These are phyloP conservation scores for Platysteira castanea DNA, from an alignment of 2,113 vertebrate species.

Conservation along the genomic window DNA sequence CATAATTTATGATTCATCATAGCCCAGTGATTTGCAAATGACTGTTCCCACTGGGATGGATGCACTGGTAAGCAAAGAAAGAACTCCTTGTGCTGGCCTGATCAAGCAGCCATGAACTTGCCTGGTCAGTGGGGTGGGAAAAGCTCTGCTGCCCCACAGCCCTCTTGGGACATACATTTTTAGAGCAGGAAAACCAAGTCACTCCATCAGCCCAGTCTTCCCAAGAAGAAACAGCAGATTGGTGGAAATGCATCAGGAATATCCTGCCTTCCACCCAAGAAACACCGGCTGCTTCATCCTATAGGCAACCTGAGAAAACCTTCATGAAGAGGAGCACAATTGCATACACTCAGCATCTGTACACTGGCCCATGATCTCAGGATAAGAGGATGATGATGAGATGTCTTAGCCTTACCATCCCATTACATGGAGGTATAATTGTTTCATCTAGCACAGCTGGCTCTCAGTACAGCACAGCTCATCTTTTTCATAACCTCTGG, in stretches of 20 bases:
- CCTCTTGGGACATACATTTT: neutral
- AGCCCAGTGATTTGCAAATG: neutral
- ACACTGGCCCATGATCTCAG: neutral
- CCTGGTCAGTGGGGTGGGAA: fast-evolving
- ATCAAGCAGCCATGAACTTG: neutral
- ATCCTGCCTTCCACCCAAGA: neutral
- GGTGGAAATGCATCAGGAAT: neutral
- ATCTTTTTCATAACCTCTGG: neutral
- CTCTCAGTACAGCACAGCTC: neutral
- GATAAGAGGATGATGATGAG: fast-evolving
- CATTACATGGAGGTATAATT: neutral
- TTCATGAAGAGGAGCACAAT: neutral
- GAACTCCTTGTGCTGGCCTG: neutral
- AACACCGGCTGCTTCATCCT: neutral
- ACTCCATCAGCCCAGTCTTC: neutral
- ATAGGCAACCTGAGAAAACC: neutral
- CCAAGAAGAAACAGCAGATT: neutral
- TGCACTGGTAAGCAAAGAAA: fast-evolving
- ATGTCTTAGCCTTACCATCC: neutral
- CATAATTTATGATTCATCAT: neutral
- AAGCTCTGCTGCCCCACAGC: neutral
- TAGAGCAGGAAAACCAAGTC: neutral
- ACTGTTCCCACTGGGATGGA: neutral
- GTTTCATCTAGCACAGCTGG: neutral
- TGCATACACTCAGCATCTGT: neutral